These are phyloP conservation scores for Emydoidea blandingii DNA, from an alignment of 2,797 vertebrate species.

Conservation along the genomic window DNA sequence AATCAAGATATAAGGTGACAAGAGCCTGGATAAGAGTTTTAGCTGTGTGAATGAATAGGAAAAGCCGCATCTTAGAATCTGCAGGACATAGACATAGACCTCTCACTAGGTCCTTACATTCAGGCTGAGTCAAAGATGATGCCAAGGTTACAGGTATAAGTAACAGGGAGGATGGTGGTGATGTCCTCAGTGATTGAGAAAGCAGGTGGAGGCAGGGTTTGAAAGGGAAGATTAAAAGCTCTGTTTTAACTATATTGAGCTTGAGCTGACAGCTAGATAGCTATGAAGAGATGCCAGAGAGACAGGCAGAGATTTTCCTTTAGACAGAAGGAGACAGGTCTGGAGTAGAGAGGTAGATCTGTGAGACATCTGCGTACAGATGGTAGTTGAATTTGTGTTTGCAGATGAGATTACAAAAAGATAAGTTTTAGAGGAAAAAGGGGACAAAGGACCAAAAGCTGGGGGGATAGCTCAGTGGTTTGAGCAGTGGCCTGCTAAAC, in stretches of 20 bases:
- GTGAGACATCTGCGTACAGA: background rate
- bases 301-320: background rate
- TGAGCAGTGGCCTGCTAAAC: too few species aligned
- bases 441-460: background rate
- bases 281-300: background rate
- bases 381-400: background rate
- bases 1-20: background rate
- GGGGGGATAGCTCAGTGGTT: too few species aligned
- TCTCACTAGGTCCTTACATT: too few species aligned
- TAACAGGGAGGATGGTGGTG: background rate
- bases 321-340: background rate
- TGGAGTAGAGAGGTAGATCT: background rate
- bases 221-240: background rate
- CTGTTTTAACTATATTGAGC: background rate
- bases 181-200: background rate
- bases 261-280: background rate
- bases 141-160: background rate
- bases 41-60: background rate
- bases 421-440: background rate
- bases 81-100: background rate
- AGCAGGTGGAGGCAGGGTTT: background rate
- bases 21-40: background rate
- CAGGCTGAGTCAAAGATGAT: background rate
- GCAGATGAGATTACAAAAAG: background rate
- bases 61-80: background rate